Conservation (phyloP, 1,140 invertebrate species). For the Musca domestica region DNA sequence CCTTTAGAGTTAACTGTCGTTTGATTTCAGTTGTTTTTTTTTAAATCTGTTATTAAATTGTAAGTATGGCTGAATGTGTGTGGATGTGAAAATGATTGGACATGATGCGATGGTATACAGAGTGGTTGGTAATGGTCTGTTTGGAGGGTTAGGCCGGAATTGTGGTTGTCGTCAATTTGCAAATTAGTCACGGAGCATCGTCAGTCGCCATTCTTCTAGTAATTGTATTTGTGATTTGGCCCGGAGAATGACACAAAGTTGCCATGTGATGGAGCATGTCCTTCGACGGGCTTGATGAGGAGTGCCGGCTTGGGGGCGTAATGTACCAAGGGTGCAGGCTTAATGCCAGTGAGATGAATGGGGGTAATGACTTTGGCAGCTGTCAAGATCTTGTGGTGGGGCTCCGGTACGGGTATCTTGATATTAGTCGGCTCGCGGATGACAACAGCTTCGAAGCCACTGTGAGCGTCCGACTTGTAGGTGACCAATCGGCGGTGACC, state of each 20-base stretch:
- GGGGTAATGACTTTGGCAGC: not conserved
- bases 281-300: not conserved
- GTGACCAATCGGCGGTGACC: constrained; percentile 69
- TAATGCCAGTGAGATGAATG: not conserved
- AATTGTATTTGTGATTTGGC: constrained; percentile 43
- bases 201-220: constrained; percentile 27
- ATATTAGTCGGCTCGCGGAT: constrained; percentile 58
- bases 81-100: too few relatives aligned
- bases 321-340: constrained; percentile 1
- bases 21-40: too few relatives aligned
- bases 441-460: constrained; percentile 69
- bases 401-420: constrained; percentile 53
- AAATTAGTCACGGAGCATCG: not conserved
- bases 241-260: constrained; percentile 47
- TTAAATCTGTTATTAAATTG: too few relatives aligned
- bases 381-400: constrained; percentile 27
- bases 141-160: too few relatives aligned
- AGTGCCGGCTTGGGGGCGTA: not conserved
- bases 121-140: too few relatives aligned
- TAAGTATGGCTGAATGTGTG: too few relatives aligned
- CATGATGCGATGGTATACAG: too few relatives aligned
- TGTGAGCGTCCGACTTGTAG: constrained; percentile 71
- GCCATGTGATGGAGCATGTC: constrained; percentile 23
- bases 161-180: not conserved
- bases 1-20: too few relatives aligned